These are phyloP conservation scores for Pegoplata infirma DNA, from an alignment of 2,888 invertebrate species.

Conservation along the genomic window DNA sequence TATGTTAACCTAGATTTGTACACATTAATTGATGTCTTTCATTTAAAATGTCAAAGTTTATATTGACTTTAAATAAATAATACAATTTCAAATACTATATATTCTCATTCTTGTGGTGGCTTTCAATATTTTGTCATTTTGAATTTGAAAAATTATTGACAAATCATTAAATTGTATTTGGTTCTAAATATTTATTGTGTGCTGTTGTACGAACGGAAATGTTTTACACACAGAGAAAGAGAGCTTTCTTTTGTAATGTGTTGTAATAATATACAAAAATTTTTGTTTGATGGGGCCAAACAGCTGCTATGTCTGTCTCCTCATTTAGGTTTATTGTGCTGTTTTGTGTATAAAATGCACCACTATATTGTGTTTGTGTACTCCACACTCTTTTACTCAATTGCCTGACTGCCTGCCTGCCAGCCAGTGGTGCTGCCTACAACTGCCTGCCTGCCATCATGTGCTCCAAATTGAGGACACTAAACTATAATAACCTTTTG, in stretches of 20 bases:
- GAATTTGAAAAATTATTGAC: constrained; percentile 32
- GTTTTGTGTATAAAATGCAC: background rate
- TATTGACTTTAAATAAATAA: background rate
- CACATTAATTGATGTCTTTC: constrained; percentile 40
- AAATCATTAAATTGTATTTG: constrained; percentile 43
- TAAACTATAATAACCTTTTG: constrained; percentile 74
- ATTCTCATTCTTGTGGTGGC: too few relatives aligned
- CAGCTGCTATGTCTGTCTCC: constrained; percentile 48
- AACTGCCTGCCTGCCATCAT: constrained; percentile 4
- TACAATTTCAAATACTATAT: background rate
- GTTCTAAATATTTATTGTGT: constrained; percentile 3
- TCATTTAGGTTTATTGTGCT: background rate
- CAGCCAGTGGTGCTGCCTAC: too few relatives aligned
- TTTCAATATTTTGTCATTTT: too few relatives aligned
- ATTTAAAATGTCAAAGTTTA: constrained; percentile 46
- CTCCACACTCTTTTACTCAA: background rate
- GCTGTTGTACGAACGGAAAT: constrained; percentile 42
- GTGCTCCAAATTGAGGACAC: constrained; percentile 70
- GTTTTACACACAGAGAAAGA: too few relatives aligned
- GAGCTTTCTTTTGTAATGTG: background rate
- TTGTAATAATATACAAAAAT: too few relatives aligned
- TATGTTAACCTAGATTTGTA: constrained; percentile 37
- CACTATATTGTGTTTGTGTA: background rate
- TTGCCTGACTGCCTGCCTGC: constrained; percentile 21
- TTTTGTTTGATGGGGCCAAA: constrained; percentile 40